Evolutionary conservation across 53 echinoderm and acorn worm genomes (phyloP).

Genomic region (Apostichopus leukothele): DNA sequence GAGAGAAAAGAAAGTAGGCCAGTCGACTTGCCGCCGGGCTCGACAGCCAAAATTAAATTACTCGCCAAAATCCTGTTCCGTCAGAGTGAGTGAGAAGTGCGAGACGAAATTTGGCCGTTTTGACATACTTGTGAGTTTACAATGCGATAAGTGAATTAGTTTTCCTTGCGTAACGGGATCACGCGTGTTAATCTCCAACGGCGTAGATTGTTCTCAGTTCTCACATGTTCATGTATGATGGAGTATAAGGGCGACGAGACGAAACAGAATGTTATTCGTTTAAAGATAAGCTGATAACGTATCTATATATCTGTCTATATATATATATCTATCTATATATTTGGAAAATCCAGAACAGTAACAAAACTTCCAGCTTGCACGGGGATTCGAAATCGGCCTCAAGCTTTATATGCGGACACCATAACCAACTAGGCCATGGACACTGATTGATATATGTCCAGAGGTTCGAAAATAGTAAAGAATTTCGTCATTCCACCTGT

Average conservation of each 20-base stretch:
- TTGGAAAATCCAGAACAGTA: too few relatives aligned
- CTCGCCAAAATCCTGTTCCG: constrained; percentile 26
- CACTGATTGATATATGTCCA: too few relatives aligned
- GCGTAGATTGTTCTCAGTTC: not conserved
- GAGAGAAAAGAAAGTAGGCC: constrained; percentile 5
- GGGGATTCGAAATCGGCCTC: too few relatives aligned
- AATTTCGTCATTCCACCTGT: too few relatives aligned
- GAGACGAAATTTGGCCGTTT: constrained; percentile 25
- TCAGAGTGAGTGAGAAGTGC: constrained; percentile 6
- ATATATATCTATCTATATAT: not conserved
- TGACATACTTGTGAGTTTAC: constrained; percentile 24
- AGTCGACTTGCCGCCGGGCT: constrained; percentile 35
- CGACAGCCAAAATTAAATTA: constrained; percentile 38
- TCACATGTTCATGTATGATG: not conserved
- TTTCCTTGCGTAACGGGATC: not conserved
- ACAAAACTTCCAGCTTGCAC: too few relatives aligned
- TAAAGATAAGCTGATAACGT: not conserved
- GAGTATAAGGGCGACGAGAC: not conserved
- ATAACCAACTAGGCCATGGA: too few relatives aligned
- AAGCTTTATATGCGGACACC: too few relatives aligned
- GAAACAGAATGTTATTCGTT: not conserved
- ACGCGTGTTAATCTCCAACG: not conserved
- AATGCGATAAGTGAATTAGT: constrained; percentile 27
- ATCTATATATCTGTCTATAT: not conserved
- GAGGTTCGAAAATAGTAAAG: too few relatives aligned